Percentiles rank a stretch among this genome's conserved stretches.
Conservation (phyloP, 2,113 vertebrate species). For the Chinchilla lanigera region DNA sequence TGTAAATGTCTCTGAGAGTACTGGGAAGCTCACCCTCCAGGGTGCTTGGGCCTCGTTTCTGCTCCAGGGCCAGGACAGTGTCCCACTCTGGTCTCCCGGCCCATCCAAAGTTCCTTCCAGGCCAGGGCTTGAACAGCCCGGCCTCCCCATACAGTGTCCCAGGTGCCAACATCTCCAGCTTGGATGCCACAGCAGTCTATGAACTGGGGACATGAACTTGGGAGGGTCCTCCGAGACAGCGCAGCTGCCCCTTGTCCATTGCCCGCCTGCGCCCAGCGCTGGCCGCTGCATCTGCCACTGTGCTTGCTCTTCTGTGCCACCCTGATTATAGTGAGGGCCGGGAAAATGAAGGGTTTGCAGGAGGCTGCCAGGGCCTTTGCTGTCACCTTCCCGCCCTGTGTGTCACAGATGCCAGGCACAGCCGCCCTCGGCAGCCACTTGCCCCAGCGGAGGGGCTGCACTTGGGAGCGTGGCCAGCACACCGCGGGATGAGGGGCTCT, state of each 20-base stretch:
- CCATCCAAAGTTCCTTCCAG: not conserved
- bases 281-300: not conserved
- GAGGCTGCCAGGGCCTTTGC: conserved; percentile 58
- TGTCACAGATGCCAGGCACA: conserved; percentile 63
- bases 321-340: conserved; percentile 72
- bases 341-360: conserved; percentile 76
- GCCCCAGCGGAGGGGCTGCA: not conserved
- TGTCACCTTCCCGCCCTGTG: conserved; percentile 46
- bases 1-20: not conserved
- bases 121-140: not conserved
- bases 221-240: not conserved
- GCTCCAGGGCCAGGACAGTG: not conserved
- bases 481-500: not conserved
- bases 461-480: not conserved
- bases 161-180: not conserved
- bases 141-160: not conserved
- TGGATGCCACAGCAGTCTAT: not conserved
- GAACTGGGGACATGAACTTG: not conserved
- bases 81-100: fast-evolving
- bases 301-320: not conserved
- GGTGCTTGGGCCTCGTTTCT: not conserved
- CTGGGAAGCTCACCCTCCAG: not conserved
- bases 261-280: not conserved
- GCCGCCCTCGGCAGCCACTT: conserved; percentile 33
- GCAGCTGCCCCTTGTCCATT: fast-evolving